phyloP scores from a whole-genome alignment of 2,888 invertebrate genomes.

The Xylota sylvarum region DNA sequence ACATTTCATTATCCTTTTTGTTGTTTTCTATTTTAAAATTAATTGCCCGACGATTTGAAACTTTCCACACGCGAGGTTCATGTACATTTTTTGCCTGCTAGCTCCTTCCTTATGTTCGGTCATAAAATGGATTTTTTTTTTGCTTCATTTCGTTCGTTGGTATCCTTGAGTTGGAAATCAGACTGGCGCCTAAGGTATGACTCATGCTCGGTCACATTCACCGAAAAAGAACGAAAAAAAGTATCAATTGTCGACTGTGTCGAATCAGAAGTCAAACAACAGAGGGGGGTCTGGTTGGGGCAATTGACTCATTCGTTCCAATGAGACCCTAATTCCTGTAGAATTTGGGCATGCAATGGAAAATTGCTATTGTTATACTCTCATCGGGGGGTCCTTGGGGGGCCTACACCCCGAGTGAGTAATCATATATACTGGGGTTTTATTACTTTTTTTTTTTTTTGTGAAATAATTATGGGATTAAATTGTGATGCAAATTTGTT shows the following conservation, averaged over 20 bases:
- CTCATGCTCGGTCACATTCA: conserved; percentile 61
- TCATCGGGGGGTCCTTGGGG: neutral
- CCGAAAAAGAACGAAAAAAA: conserved; percentile 29
- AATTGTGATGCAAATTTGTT: conserved; percentile 40
- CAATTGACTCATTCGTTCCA: conserved; percentile 67
- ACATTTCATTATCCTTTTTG: conserved; percentile 40
- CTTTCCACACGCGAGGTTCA: conserved; percentile 70
- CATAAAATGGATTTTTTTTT: conserved; percentile 47
- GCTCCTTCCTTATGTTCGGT: conserved; percentile 37
- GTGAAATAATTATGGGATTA: neutral
- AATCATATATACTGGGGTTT: conserved; percentile 20
- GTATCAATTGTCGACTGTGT: conserved; percentile 59
- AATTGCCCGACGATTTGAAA: conserved; percentile 74
- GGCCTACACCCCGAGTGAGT: conserved; percentile 34
- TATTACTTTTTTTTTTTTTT: conserved; percentile 13
- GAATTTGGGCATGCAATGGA: conserved; percentile 40
- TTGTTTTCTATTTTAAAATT: conserved; percentile 56
- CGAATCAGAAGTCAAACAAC: conserved; percentile 50
- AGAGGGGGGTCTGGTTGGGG: conserved; percentile 1
- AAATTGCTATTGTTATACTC: conserved; percentile 37
- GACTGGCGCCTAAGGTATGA: conserved; percentile 75
- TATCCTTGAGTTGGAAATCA: conserved; percentile 69
- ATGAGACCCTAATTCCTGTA: conserved; percentile 1
- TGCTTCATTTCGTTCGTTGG: conserved; percentile 28
- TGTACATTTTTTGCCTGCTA: neutral